phyloP scores from a whole-genome alignment of 2,888 invertebrate species.

The Copidosoma aretas region DNA sequence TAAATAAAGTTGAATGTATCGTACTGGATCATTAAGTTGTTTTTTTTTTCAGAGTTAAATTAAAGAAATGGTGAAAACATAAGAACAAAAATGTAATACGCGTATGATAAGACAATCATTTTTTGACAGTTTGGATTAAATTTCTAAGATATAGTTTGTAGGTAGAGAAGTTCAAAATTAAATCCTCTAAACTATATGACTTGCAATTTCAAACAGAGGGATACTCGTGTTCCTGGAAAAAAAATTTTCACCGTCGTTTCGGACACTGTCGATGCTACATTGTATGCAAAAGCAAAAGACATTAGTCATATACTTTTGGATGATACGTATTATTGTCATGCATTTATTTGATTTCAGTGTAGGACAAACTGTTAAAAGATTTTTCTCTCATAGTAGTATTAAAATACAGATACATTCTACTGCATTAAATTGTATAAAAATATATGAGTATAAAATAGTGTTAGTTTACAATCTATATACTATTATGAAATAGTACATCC shows the following conservation, averaged over 20 bases:
- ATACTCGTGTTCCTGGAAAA: too few relatives aligned
- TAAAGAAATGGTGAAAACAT: too few relatives aligned
- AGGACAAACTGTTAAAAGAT: background rate
- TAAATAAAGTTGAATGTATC: too few relatives aligned
- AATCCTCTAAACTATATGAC: too few relatives aligned
- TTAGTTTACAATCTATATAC: too few relatives aligned
- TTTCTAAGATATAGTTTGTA: background rate
- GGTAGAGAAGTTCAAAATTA: background rate
- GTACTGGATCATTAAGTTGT: too few relatives aligned
- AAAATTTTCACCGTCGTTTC: background rate
- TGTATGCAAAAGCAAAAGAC: background rate
- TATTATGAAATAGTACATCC: too few relatives aligned
- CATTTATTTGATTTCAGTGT: conserved; percentile 1
- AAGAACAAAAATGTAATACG: too few relatives aligned
- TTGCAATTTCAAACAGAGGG: too few relatives aligned
- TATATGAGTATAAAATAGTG: too few relatives aligned
- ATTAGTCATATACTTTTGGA: background rate
- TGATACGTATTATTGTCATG: conserved; percentile 9
- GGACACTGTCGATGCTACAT: background rate
- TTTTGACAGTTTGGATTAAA: background rate
- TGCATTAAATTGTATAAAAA: background rate
- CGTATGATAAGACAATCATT: too few relatives aligned
- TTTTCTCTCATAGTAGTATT: background rate
- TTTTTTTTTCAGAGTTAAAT: too few relatives aligned
- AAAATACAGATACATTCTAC: background rate